phyloP scores from a whole-genome alignment of 2,797 vertebrate genomes.

The Lycodopsis pacificus region DNA sequence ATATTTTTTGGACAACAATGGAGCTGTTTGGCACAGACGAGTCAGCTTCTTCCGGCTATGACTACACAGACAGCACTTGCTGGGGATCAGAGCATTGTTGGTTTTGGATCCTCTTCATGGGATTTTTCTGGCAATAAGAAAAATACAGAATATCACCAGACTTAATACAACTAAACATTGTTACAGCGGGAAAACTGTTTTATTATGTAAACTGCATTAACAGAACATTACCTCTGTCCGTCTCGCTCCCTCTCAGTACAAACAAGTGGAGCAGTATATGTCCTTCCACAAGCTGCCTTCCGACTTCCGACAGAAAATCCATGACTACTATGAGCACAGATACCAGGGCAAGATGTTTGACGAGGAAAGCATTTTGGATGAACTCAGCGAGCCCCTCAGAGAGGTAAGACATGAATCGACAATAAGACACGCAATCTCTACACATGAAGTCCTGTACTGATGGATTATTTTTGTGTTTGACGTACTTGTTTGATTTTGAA shows the following conservation, averaged over 20 bases:
- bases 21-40: neutral
- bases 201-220: conserved; percentile 30
- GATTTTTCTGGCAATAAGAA: conserved; percentile 8
- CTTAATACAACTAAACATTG: neutral
- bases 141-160: neutral
- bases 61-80: neutral
- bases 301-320: conserved; percentile 98
- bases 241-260: conserved; percentile 86
- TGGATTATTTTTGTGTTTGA: neutral
- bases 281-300: conserved; percentile 98
- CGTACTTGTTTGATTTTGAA: conserved; percentile 5
- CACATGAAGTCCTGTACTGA: neutral
- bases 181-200: neutral
- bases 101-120: conserved; percentile 10
- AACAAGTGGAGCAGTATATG: conserved; percentile 99
- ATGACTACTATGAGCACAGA: conserved; percentile 97
- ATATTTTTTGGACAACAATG: conserved; percentile 7
- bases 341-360: conserved; percentile 99
- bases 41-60: neutral
- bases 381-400: conserved; percentile 94
- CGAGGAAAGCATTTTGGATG: conserved; percentile 96
- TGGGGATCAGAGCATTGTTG: conserved; percentile 15
- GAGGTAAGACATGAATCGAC: conserved; percentile 84
- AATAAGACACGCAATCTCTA: neutral
- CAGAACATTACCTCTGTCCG: conserved; percentile 45